Evolutionary conservation across 2,113 vertebrate species (phyloP), one percentile per base, ranked within the genome.

Genomic region (Prunella fulvescens): DNA sequence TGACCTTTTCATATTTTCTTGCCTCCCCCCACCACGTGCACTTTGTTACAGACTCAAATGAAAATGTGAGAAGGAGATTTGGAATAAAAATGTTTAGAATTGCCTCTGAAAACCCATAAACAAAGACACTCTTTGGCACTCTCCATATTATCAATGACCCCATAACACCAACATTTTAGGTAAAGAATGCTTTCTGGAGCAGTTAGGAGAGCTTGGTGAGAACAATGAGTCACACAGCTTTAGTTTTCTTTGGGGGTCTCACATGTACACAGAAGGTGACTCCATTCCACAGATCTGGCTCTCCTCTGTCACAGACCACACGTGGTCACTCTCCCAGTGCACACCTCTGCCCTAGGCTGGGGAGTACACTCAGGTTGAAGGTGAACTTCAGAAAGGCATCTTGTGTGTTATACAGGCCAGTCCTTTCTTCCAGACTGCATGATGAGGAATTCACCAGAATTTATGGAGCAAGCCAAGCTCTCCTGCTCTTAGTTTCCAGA

Each of bases 251-350:
- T n/a, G 19, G 19, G 10, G 4, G 37, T 86, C 72, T 92, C 45
- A 28, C 20, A n/a, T 23, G 11, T 25, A 26, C 37, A n/a, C 17
- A 64, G 72, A 77, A 87, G 35, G 29, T 17, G 35, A 16, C 12
- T 73, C 20, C 7, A 11, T 66, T 65, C 47, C 29, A 44, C 14
- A 48, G 9, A 26, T 33, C 14, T 50, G 53, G 67, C 60, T n/a
- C 15, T 14, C 29, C 39, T 60, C 35, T 78, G 35, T 10, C 39
- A 11, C 29, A 72, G 66, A 23, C 11, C 13, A 40, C 12, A 11
- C 1, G 0, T 14, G 14, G 3, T 44, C 35, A 3, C 33, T 86
- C 18, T 67, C 31, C 28, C 42, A 66, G 0, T 4, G 18, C 33
- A 54, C 31, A 16, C 0, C 0, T 28, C n/a, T 14, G 39, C 11